phyloP scores from a whole-genome alignment of 2,888 invertebrate species.

The Nysson spinosus region DNA sequence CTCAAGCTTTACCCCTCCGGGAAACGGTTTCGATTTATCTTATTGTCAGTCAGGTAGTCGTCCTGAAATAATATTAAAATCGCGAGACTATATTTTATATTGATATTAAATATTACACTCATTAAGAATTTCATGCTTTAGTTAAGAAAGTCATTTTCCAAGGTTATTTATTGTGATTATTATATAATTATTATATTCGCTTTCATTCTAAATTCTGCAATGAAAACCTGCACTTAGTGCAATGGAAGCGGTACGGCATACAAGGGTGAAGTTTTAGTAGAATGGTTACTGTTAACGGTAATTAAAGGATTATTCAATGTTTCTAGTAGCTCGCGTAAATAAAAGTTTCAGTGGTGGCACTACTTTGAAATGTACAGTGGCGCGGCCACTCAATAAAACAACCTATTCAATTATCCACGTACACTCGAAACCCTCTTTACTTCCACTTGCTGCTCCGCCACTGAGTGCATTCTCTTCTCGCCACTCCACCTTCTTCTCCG shows the following conservation, averaged over 20 bases:
- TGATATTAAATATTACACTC: conserved; percentile 15
- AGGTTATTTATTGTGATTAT: no score
- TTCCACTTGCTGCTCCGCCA: conserved; percentile 38
- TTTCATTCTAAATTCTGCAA: no score
- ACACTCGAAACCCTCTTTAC: conserved; percentile 50
- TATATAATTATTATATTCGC: no score
- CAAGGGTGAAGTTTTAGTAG: background rate
- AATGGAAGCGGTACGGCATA: no score
- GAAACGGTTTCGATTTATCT: conserved; percentile 10
- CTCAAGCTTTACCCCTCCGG: conserved; percentile 14
- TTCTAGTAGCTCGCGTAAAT: conserved; percentile 12
- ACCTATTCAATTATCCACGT: conserved; percentile 52
- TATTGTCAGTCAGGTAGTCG: conserved; percentile 35
- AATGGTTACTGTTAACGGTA: background rate
- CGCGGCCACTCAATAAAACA: conserved; percentile 31
- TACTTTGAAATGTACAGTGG: conserved; percentile 19
- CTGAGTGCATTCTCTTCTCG: conserved; percentile 38
- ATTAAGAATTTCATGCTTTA: no score
- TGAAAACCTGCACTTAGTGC: no score
- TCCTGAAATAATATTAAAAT: conserved; percentile 30
- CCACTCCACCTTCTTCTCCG: conserved; percentile 33
- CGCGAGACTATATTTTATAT: background rate
- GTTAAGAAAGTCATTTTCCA: no score
- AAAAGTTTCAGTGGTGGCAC: conserved; percentile 18
- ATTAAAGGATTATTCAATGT: conserved; percentile 6